Conservation (phyloP, 2,888 invertebrate species). For the Pristionchus japonicus region DNA sequence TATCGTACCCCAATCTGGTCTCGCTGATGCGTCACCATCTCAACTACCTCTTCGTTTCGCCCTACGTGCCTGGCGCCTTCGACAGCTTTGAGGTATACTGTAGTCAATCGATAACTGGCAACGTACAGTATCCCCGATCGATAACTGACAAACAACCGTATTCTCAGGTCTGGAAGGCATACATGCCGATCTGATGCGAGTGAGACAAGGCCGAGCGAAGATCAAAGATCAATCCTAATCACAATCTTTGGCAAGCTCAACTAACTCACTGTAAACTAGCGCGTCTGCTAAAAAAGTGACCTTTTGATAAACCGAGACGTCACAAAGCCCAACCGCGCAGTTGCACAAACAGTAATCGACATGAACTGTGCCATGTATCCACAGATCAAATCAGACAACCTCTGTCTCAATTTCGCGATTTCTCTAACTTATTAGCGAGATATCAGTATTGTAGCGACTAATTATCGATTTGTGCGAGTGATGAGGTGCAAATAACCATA, state of each 20-base stretch:
- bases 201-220: neutral
- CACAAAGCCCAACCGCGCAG: neutral
- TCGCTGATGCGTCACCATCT: conserved; percentile 24
- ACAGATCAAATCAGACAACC: too few species aligned
- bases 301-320: too few species aligned
- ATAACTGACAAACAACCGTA: neutral
- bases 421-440: too few species aligned
- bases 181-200: neutral
- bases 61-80: neutral
- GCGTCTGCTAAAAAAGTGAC: neutral
- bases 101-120: neutral
- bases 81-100: conserved; percentile 37
- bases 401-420: too few species aligned
- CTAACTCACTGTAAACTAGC: neutral
- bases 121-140: neutral
- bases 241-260: neutral
- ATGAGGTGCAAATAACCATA: too few species aligned
- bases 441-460: too few species aligned
- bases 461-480: too few species aligned
- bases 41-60: conserved; percentile 21
- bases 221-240: neutral
- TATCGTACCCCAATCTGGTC: conserved; percentile 2
- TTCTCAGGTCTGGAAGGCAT: conserved; percentile 23
- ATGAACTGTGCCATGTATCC: too few species aligned
- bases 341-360: too few species aligned